Base-by-base conservation (phyloP, 2,797 vertebrate genomes). In the Coranthus polyacanthus region DNA sequence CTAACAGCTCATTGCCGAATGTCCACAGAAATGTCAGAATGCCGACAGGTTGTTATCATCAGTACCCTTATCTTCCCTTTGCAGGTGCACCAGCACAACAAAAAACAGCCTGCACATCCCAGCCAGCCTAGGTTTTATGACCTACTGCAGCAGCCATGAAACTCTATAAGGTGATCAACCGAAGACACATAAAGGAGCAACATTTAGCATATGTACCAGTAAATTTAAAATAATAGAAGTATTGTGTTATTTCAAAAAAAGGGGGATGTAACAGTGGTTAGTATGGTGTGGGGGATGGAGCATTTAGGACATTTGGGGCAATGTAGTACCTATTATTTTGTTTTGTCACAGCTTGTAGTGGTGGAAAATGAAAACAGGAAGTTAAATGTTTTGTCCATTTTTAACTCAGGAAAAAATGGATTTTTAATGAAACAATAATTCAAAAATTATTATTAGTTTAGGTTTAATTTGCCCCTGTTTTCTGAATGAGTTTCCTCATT, bases 21-120 rank as follows among this genome's bases (percentile, higher is more conserved):
- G 88, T 92, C 89, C 89, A 84, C 82, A 90, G 86, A 88, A 92
- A 92, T 93, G 90, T 92, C 91, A 89, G 78, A 63, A 83, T 84
- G 82, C 75, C 78, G 90, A 89, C 91, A 89, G 87, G 80, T 89
- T 92, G 86, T 93, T 94, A 94, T 94, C 92, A 81, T 75, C 73
- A 44, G 59, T 65, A 75, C 56, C 75, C 91, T 94, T 94, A 94
- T 94, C 93, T 93, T 89, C 63, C 67, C 68, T 53, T 75, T 77
- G 88, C 92, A 94, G 92, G 84, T 90, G 87, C 79, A 82, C 68
- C 58, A 39, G 74, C 88, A 89, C 79, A 86, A 88, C 72, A 63
- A 74, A 57, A 82, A 83, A 78, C 65, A 73, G 81, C 52, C 79
- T 69, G 70, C 82, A 72, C 76, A 85, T 78, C 68, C 76, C 36